Evolutionary conservation across 2,888 invertebrate genomes (phyloP).

Genomic region (Campoletis raptor): DNA sequence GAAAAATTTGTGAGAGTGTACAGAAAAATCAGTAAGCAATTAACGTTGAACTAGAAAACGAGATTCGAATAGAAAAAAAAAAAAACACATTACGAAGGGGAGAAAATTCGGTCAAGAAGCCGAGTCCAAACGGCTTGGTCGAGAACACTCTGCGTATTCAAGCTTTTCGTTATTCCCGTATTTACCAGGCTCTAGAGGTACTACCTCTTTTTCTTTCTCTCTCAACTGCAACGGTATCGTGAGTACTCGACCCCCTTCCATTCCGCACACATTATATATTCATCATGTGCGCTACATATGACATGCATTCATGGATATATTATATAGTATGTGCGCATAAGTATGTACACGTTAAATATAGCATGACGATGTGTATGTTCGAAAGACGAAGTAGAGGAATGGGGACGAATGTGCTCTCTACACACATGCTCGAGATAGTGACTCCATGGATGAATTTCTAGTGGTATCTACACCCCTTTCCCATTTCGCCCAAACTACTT

Average conservation of each 20-base stretch:
- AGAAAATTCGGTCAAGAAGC: conserved; percentile 53
- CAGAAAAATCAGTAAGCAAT: conserved; percentile 11
- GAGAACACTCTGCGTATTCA: conserved; percentile 61
- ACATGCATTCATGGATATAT: conserved; percentile 68
- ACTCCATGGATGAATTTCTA: conserved; percentile 55
- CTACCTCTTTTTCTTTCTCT: conserved; percentile 10
- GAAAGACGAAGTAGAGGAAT: conserved; percentile 35
- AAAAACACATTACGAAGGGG: conserved; percentile 3
- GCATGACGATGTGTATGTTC: conserved; percentile 28
- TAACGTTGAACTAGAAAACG: neutral
- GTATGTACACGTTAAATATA: conserved; percentile 62
- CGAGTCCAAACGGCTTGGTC: conserved; percentile 53
- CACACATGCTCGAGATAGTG: conserved; percentile 41
- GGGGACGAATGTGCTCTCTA: conserved; percentile 44
- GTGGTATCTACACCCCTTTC: conserved; percentile 42
- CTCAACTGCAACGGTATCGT: conserved; percentile 53
- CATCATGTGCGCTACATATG: conserved; percentile 67
- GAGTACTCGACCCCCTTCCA: conserved; percentile 65
- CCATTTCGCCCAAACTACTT: conserved; percentile 40
- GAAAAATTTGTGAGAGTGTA: neutral
- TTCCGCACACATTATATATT: conserved; percentile 66
- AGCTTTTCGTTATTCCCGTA: conserved; percentile 60
- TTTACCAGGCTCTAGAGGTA: conserved; percentile 56
- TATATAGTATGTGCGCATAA: conserved; percentile 56
- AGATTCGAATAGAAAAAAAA: neutral